phyloP scores from a whole-genome alignment of 2,797 vertebrate species.

The Semotilus atromaculatus region DNA sequence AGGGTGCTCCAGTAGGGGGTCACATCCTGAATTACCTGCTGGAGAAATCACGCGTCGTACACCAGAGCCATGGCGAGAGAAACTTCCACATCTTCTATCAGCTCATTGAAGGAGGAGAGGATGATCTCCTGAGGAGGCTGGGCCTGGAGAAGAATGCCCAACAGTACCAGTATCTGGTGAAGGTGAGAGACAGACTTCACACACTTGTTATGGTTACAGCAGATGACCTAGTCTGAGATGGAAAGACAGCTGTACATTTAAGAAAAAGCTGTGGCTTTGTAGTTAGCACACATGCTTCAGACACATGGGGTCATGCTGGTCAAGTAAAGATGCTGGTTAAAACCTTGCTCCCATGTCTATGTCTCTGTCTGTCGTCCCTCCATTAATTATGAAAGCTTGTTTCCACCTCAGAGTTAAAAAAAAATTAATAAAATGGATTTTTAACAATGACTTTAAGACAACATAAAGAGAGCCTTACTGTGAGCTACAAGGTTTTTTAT shows the following conservation, averaged over 20 bases:
- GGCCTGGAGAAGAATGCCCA: constrained; percentile 93
- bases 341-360: neutral
- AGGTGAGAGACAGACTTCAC: constrained; percentile 74
- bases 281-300: neutral
- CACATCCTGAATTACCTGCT: constrained; percentile 99
- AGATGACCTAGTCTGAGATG: neutral
- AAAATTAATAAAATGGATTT: no score
- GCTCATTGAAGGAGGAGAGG: constrained; percentile 94
- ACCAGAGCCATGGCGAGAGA: constrained; percentile 95
- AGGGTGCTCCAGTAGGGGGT: constrained; percentile 95
- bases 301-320: neutral
- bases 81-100: constrained; percentile 99
- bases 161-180: constrained; percentile 94
- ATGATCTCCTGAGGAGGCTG: constrained; percentile 90
- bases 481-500: neutral
- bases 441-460: no score
- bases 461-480: no score
- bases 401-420: no score
- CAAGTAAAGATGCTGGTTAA: neutral
- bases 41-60: constrained; percentile 97
- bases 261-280: neutral
- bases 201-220: neutral
- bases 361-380: neutral
- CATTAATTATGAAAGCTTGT: neutral
- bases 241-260: neutral